Base-by-base conservation (phyloP, 1,140 invertebrate species). In the Lucilia sericata region DNA sequence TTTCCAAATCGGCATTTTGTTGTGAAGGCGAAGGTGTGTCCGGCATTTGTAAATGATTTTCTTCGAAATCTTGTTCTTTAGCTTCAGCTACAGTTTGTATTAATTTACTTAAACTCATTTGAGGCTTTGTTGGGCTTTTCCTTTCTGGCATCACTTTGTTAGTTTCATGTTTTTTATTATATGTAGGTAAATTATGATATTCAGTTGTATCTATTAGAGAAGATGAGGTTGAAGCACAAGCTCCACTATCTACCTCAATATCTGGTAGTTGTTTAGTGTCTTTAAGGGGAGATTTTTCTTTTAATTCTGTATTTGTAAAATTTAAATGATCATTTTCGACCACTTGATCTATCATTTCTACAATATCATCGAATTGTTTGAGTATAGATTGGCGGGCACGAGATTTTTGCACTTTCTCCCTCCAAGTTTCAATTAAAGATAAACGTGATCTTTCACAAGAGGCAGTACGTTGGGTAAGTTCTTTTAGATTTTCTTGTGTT, bases 391-490 rank as follows among this genome's bases (percentile, higher is more conserved):
- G 86, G 8, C 87, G 85, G 7, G 84, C 88, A 0, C 87, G 85
- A 0, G 88, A 90, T 36, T 86, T 83, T 34, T 90, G 86, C 9
- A 91, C 90, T 55, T 89, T 88, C 19, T 88, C 87, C 1, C 90
- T 87, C 90, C 90, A 91, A 30, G 78, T 86, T n/a, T 90, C 85
- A 12, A 91, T 90, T 0, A 90, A 84, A 0, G 89, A 88, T 2
- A 86, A 83, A 5, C 86, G 83, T 13, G 87, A 87, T 8, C 86
- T 84, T 12, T 85, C 80, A 25, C 30, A 65, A 42, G 14, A 19
- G 30, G 84, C 70, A 9, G 85, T 75, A 14, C 85, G 75, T 30
- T 87, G 85, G 7, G 86, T 83, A 21, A 90, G 85, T 84, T 90
- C 86, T 0, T 86, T 86, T 5, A 91, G 81, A 86, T 91, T 88